These are phyloP conservation scores for Bombus waltoni DNA, from an alignment of 1,140 invertebrate genomes.

Conservation along the genomic window DNA sequence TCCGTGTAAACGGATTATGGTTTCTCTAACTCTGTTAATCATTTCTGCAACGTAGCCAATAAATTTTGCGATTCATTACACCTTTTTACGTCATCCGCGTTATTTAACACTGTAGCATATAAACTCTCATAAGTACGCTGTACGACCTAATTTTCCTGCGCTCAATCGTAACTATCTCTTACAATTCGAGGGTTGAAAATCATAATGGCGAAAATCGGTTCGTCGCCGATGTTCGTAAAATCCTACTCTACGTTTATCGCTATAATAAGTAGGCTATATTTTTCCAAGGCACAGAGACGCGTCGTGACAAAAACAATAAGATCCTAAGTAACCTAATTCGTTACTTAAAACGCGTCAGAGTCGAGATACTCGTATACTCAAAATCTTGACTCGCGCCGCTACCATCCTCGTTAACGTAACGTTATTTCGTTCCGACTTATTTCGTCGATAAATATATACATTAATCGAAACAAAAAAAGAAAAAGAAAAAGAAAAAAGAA, in stretches of 20 bases:
- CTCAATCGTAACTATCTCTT: background rate
- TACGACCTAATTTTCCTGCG: background rate
- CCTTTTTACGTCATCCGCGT: background rate
- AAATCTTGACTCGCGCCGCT: no score
- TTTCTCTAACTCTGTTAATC: background rate
- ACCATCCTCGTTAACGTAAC: background rate
- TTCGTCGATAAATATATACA: background rate
- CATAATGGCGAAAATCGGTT: background rate
- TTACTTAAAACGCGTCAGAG: no score
- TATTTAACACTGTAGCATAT: background rate
- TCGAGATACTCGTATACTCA: no score
- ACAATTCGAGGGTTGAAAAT: background rate
- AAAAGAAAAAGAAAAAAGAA: background rate
- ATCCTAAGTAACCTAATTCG: background rate
- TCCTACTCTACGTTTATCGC: background rate
- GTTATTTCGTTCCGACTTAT: background rate
- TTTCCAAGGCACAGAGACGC: background rate
- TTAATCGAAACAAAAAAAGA: background rate
- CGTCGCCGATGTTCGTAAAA: no score
- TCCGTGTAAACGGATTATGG: background rate
- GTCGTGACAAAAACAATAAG: background rate
- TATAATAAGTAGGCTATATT: background rate
- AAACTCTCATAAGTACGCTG: background rate
- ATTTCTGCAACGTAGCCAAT: background rate
- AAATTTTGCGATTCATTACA: background rate